Conservation (phyloP, 2,113 vertebrate genomes). For the Cettia cetti region DNA sequence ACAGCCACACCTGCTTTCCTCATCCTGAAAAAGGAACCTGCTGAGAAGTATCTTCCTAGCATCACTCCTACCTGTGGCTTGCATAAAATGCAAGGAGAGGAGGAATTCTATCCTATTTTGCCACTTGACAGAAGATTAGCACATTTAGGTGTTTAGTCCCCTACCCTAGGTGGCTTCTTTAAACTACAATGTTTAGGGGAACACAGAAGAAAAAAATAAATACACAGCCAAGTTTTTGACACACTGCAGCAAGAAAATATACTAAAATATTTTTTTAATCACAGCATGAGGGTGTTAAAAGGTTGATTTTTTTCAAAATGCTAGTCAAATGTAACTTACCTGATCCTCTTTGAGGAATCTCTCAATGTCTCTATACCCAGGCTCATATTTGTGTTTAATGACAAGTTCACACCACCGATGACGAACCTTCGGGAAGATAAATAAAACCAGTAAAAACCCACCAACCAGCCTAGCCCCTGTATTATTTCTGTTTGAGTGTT, state of each 20-base stretch:
- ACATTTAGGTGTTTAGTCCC: too few species aligned
- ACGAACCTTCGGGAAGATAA: slow-evolving; percentile 74
- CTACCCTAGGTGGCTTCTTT: background rate
- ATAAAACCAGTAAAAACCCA: background rate
- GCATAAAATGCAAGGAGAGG: background rate
- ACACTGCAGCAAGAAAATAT: background rate
- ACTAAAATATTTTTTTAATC: background rate
- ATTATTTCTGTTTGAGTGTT: background rate
- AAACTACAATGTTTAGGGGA: background rate
- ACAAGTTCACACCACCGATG: slow-evolving; percentile 97
- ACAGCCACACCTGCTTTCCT: background rate
- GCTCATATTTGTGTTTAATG: slow-evolving; percentile 80
- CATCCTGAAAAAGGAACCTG: background rate
- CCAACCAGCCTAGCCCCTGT: background rate
- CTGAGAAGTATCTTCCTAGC: background rate
- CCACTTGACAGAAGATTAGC: background rate
- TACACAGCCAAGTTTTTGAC: background rate
- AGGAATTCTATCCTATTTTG: background rate
- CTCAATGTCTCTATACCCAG: slow-evolving; percentile 82
- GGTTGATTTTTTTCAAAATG: background rate
- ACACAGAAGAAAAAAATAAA: background rate
- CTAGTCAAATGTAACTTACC: slow-evolving; percentile 64
- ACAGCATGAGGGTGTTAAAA: background rate
- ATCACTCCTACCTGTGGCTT: background rate
- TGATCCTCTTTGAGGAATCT: slow-evolving; percentile 87